Evolutionary conservation across 1,140 invertebrate genomes (phyloP), one percentile per base, ranked within the genome.

Genomic region (Acromyrmex heyeri): DNA sequence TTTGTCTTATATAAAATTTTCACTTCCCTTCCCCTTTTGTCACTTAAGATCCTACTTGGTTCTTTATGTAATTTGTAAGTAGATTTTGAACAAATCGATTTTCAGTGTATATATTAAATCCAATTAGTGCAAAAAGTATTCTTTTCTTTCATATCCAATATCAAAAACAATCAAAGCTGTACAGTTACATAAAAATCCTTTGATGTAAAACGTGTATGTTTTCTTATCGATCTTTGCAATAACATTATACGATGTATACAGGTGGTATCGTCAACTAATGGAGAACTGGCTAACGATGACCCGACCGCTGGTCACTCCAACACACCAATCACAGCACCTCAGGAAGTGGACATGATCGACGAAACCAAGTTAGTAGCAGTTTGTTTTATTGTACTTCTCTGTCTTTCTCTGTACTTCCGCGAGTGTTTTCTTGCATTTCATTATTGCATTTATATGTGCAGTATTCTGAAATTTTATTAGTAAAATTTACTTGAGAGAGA

Each of bases 241-340:
- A 75, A 69, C n/a, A 18, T n/a, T 34, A 12, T 73, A 18, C 75
- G 89, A 92, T 93, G 92, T 93, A 94, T 91, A 90, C 96, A 99
- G 98, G 99, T 99, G 96, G 98, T 99, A 89, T 99, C 98, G 95
- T 99, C 99, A 88, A 99, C 98, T 79, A 99, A 99, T 96, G 99
- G 99, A 90, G 99, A 99, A 96, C 95, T 99, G 92, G 98, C 98
- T 73, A 97, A 98, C 90, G 99, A 99, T 95, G 99, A 99, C 96
- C 98, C 98, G 34, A 98, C 98, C 65, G 98, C 98, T 91, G 99
- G 98, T 75, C 98, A 99, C 95, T 99, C 98, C 93, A 99, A 99
- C 95, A 99, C 98, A 90, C 99, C 98, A 85, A 99, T 99, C 93
- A 99, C 98, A 86, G 97, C 98, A 93, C 97, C 97, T 91, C 97